Evolutionary conservation across 2,888 invertebrate genomes (phyloP).

Genomic region (Hirtodrosophila alboralis): DNA sequence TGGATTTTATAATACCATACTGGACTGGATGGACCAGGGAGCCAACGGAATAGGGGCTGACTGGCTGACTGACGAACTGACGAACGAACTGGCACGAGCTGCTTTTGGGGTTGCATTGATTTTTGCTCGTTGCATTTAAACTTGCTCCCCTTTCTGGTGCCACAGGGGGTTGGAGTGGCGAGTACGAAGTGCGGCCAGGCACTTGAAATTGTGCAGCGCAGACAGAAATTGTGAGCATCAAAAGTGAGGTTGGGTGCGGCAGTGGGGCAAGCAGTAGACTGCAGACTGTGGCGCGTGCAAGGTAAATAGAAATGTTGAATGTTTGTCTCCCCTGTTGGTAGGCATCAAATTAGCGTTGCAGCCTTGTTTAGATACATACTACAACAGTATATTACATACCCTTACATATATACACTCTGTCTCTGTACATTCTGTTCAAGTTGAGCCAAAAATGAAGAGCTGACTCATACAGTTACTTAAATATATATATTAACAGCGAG

Average conservation of each 20-base stretch:
- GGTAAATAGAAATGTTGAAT: constrained; percentile 65
- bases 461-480: constrained; percentile 27
- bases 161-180: background rate
- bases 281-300: constrained; percentile 43
- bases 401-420: background rate
- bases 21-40: constrained; percentile 6
- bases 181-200: constrained; percentile 11
- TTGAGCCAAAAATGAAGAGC: constrained; percentile 6
- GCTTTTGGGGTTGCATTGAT: constrained; percentile 78
- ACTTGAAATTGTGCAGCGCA: constrained; percentile 77
- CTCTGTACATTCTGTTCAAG: constrained; percentile 24
- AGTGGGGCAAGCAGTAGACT: constrained; percentile 13
- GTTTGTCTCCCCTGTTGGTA: constrained; percentile 33
- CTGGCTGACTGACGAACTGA: background rate
- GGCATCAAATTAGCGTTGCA: constrained; percentile 75
- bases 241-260: constrained; percentile 1
- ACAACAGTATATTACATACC: background rate
- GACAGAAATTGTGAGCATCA: constrained; percentile 69
- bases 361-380: constrained; percentile 49
- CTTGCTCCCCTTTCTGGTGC: constrained; percentile 68
- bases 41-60: background rate
- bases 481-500: constrained; percentile 12
- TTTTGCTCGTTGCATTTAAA: constrained; percentile 79
- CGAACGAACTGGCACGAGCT: constrained; percentile 30
- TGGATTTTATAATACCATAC: constrained; percentile 42